Evolutionary conservation across 30 jellyfish, hydroid and myxozoan species (phyloP).

Genomic region (Calvadosia cruxmelitensis): DNA sequence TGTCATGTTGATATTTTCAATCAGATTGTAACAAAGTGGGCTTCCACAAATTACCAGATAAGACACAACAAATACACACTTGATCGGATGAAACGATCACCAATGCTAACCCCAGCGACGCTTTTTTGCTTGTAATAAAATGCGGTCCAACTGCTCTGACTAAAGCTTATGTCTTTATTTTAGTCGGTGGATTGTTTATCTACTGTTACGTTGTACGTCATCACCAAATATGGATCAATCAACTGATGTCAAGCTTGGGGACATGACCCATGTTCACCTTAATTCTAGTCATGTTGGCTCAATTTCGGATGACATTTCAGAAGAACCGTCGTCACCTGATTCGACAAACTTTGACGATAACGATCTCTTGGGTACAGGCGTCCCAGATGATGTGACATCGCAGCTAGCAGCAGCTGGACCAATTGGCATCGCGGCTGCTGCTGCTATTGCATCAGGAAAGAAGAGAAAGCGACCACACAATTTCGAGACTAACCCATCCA

Average conservation of each 20-base stretch:
- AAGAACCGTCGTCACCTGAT: constrained; percentile 95
- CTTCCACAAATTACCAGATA: too few relatives aligned
- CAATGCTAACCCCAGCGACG: not conserved
- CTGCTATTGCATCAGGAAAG: constrained; percentile 92
- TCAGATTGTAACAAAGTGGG: too few relatives aligned
- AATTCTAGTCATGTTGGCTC: constrained; percentile 65
- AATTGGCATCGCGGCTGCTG: constrained; percentile 98
- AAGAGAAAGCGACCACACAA: constrained; percentile 63
- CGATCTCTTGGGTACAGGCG: constrained; percentile 71
- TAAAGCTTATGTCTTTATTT: not conserved
- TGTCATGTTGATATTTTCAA: too few relatives aligned
- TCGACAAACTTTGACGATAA: constrained; percentile 85
- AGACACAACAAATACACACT: too few relatives aligned
- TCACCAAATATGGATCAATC: constrained; percentile 78
- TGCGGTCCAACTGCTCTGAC: not conserved
- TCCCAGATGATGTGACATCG: constrained; percentile 88
- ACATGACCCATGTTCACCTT: constrained; percentile 67
- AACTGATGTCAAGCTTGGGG: constrained; percentile 70
- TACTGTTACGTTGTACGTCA: too few relatives aligned
- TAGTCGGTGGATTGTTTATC: too few relatives aligned
- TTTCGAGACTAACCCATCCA: constrained; percentile 95
- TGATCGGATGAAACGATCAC: too few relatives aligned
- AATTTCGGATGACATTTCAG: constrained; percentile 87
- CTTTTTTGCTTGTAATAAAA: not conserved
- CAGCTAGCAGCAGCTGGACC: constrained; percentile 98